Evolutionary conservation across 1,140 invertebrate species (phyloP), one percentile per base, ranked within the genome.

Genomic region (Chionoecetes opilio): DNA sequence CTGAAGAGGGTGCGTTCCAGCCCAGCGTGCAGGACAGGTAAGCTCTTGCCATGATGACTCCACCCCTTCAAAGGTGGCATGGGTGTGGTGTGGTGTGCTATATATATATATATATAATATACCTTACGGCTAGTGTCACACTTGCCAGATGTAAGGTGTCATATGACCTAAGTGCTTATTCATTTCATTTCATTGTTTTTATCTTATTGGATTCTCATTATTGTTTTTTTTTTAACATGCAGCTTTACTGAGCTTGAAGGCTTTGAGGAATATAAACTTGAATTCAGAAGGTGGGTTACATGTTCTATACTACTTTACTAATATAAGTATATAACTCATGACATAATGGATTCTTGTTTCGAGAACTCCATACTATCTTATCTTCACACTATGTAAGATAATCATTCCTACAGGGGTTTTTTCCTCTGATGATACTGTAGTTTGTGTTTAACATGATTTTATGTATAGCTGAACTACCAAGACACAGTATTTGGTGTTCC

Each of bases 231-330:
- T 29, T 53, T 31, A 34, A 87, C 94, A 92, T 94, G 85, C 94
- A 94, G 94, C 95, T 94, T 96, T 82, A 85, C 91, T 37, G 88
- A 96, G 29, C 87, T 95, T 31, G 94, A 96, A 95, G 94, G 96
- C 92, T 95, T 92, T 96, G 95, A 96, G 92, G 95, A 96, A 88
- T 95, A 96, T 90, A 96, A 96, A 93, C 94, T 97, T 95, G 96
- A 96, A 26, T 94, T 93, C 86, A 95, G 93, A 41, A 95, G 96
- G 84, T 95, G 96, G 86, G 93, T 97, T 31, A 84, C 3, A 14
- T 87, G 38, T 9, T 37, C 6, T 6, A 3, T 35, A 87, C 2
- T 87, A 35, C 46, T 17, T 53, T 2, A 17, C 46, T 53, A 9
- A 53, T 53, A 41, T 41, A 41, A 14, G 3, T 41, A 41, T 14